Percentiles rank a stretch among this genome's conserved stretches.
Conservation (phyloP, 2,113 vertebrate genomes). For the Aptenodytes patagonicus region DNA sequence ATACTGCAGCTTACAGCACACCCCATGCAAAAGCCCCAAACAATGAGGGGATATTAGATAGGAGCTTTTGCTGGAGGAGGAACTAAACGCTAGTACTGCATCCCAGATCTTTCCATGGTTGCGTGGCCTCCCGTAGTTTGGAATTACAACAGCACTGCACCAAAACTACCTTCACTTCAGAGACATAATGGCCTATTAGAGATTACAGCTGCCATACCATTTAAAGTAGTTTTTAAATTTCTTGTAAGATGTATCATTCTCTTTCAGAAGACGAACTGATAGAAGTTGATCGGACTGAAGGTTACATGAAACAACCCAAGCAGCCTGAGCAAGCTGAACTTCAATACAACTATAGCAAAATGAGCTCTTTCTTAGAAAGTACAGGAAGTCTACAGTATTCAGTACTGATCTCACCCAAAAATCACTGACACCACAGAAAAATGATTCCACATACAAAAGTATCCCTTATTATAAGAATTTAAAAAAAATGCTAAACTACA, state of each 20-base stretch:
- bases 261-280: neutral
- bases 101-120: neutral
- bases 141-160: rapidly evolving
- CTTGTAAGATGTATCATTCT: neutral
- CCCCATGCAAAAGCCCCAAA: rapidly evolving
- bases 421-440: neutral
- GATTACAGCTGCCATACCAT: neutral
- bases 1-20: neutral
- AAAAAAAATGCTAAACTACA: neutral
- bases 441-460: neutral
- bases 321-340: neutral
- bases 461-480: neutral
- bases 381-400: neutral
- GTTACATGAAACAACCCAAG: neutral
- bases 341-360: neutral
- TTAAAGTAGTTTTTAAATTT: neutral
- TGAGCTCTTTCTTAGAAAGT: neutral
- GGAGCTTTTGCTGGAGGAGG: neutral
- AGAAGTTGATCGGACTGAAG: neutral
- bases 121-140: rapidly evolving
- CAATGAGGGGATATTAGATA: rapidly evolving
- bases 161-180: neutral
- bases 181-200: rapidly evolving
- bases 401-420: neutral
- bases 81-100: neutral